A percentile compares a stretch with the other conserved stretches of the same genome.
Conservation (phyloP, 2,888 invertebrate genomes). For the Rhodophaea formosa region DNA sequence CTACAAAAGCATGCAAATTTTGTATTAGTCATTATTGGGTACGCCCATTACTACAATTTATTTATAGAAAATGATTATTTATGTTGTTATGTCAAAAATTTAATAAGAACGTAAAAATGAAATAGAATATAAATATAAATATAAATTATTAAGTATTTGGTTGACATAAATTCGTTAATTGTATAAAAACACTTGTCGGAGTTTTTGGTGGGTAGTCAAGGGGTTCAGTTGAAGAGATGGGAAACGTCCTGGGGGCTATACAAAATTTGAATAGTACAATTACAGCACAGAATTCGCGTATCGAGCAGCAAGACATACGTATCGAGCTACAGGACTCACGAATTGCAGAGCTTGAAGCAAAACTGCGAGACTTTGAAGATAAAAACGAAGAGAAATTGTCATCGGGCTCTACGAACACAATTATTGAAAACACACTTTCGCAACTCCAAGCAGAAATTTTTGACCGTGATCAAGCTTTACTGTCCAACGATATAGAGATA, state of each 20-base stretch:
- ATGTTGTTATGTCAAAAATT: too few species aligned
- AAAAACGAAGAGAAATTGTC: neutral
- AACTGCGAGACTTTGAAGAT: neutral
- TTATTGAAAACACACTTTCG: conserved; percentile 2
- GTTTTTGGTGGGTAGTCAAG: too few species aligned
- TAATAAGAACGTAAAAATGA: too few species aligned
- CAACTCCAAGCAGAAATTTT: conserved; percentile 8
- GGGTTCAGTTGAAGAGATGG: too few species aligned
- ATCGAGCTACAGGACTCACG: neutral
- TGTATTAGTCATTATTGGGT: too few species aligned
- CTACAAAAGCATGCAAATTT: too few species aligned
- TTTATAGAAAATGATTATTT: too few species aligned
- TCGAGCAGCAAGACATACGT: neutral
- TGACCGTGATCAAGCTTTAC: conserved; percentile 3
- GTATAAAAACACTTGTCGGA: too few species aligned
- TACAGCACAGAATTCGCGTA: neutral
- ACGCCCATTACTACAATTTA: too few species aligned
- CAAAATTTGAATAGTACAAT: neutral
- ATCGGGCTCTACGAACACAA: neutral
- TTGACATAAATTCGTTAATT: too few species aligned
- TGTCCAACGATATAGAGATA: conserved; percentile 1
- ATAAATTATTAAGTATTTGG: too few species aligned
- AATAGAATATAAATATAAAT: too few species aligned
- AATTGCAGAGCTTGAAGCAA: neutral
- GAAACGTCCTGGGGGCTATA: neutral